Evolutionary conservation across 2,113 vertebrate species (phyloP), one percentile per base, ranked within the genome.

Genomic region (Sapayoa aenigma): DNA sequence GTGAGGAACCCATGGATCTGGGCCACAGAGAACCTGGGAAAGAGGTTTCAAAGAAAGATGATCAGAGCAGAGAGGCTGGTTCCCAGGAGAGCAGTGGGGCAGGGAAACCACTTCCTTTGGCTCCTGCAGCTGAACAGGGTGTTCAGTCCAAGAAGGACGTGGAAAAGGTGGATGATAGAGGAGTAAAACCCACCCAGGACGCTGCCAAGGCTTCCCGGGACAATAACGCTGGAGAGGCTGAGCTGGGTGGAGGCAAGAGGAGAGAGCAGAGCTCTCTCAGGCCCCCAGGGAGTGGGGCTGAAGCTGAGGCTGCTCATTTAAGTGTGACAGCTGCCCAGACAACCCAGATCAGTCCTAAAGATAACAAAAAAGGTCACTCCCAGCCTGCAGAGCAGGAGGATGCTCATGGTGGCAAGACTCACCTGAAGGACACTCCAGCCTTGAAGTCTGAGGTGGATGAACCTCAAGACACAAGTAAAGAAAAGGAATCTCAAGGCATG

Each of bases 1-100:
- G 1, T 1, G 65, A 84, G 86, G 82, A 58, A 0, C 52, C 20
- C 0, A 1, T 5, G 5, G 3, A 0, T 1, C 4, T 72, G 30
- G 90, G 56, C 5, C 58, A 62, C 9, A 4, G 1, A 50, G 90
- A 68, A 9, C 60, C 82, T 52, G 74, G 24, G 5, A 7, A 37
- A 37, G 91, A 80, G 21, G 8, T 12, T 28, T 31, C 24, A 2
- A 35, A 67, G 73, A 5, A n/a, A 33, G 93, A 4, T 1, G 77
- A 66, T 31, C 19, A 31, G 12, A 7, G 24, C 58, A 37, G 20
- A 28, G 86, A 39, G 53, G 44, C 56, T 14, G 39, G 2, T 14
- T 5, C n/a, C 47, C 41, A 25, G 60, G 30, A 3, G 28, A 35
- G 84, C 31, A 50, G 67, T 20, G 84, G 73, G 59, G 88, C 49